A percentile compares a stretch with the other conserved stretches of the same genome.
Conservation (phyloP, 2,113 vertebrate genomes). For the Scartelaos histophorus region DNA sequence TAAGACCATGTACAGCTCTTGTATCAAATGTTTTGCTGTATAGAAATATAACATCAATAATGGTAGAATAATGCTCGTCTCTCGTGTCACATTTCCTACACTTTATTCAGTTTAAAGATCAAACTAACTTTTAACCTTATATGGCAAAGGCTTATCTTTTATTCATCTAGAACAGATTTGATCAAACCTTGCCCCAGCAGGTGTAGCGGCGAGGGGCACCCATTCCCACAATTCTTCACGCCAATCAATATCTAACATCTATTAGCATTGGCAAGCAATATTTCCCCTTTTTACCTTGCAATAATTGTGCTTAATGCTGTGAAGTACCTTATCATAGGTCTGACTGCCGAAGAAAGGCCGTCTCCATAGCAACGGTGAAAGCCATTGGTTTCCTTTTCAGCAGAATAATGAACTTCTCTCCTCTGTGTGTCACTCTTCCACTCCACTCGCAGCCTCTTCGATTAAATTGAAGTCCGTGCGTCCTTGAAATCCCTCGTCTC, state of each 20-base stretch:
- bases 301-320: slow-evolving; percentile 78
- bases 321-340: slow-evolving; percentile 83
- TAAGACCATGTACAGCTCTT: neutral
- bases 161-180: slow-evolving; percentile 45
- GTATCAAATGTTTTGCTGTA: neutral
- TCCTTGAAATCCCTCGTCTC: slow-evolving; percentile 78
- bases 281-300: slow-evolving; percentile 77
- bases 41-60: neutral
- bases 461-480: slow-evolving; percentile 73
- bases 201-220: slow-evolving; percentile 57
- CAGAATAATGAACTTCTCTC: slow-evolving; percentile 83
- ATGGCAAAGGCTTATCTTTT: slow-evolving; percentile 34
- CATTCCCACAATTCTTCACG: slow-evolving; percentile 56
- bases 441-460: slow-evolving; percentile 76
- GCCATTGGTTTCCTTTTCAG: slow-evolving; percentile 83
- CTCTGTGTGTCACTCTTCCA: slow-evolving; percentile 79
- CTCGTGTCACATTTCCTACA: neutral
- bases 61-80: neutral
- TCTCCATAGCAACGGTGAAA: slow-evolving; percentile 80
- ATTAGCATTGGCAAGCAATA: slow-evolving; percentile 79
- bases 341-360: slow-evolving; percentile 78
- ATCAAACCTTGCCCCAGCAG: slow-evolving; percentile 42
- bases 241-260: slow-evolving; percentile 80
- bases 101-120: neutral
- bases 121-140: neutral